Percentiles rank a stretch among this genome's conserved stretches.
phyloP scores from a whole-genome alignment of 2,888 invertebrate genomes.

The Platypus cylindrus region DNA sequence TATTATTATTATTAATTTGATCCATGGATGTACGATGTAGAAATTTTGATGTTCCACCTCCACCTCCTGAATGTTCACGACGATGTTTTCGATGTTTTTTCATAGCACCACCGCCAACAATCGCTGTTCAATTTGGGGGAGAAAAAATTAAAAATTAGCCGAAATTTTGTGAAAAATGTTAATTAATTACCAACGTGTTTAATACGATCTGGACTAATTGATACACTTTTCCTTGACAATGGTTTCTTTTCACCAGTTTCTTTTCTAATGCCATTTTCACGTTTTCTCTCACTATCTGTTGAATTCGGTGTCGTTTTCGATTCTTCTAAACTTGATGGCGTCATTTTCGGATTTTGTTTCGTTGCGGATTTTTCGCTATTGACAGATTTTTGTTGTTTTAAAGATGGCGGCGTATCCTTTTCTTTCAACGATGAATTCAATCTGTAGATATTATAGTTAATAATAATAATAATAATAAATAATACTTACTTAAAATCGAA shows the following conservation, averaged over 20 bases:
- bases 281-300: constrained; percentile 19
- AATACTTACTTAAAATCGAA: constrained; percentile 25
- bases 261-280: constrained; percentile 15
- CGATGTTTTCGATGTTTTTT: constrained; percentile 34
- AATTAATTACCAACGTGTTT: constrained; percentile 26
- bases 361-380: too few species aligned
- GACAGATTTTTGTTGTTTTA: too few species aligned
- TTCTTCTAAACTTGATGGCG: constrained; percentile 1
- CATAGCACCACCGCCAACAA: constrained; percentile 2
- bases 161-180: too few species aligned
- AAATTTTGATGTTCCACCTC: constrained; percentile 15
- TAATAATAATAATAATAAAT: too few species aligned
- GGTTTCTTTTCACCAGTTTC: constrained; percentile 15
- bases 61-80: constrained; percentile 24
- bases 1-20: too few species aligned
- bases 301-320: constrained; percentile 24
- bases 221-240: constrained; percentile 27
- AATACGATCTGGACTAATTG: constrained; percentile 30
- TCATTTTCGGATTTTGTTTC: too few species aligned
- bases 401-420: too few species aligned
- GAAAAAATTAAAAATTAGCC: too few species aligned
- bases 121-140: constrained; percentile 4
- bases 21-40: constrained; percentile 25
- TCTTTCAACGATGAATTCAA: too few species aligned
- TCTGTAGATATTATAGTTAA: too few species aligned